A percentile compares a stretch with the other conserved stretches of the same genome.
Conservation (phyloP, 2,797 vertebrate genomes). For the Momotus momota region DNA sequence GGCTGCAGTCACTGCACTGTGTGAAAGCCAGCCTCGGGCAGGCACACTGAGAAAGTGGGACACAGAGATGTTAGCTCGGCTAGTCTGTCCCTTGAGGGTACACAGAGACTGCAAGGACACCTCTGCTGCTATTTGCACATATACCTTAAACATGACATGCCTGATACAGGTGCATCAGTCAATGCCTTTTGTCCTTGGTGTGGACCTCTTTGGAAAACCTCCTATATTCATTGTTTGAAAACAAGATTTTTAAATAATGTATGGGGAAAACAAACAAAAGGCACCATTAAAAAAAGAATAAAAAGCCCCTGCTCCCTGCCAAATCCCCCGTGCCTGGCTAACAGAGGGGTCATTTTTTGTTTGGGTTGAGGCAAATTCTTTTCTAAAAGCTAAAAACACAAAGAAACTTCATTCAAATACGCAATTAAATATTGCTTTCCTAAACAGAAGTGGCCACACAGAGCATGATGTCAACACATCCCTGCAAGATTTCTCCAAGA, state of each 20-base stretch:
- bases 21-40: neutral
- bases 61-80: rapidly evolving
- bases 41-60: neutral
- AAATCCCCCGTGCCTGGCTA: neutral
- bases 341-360: neutral
- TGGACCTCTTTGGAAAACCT: neutral
- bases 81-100: neutral
- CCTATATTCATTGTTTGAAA: neutral
- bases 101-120: neutral
- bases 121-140: neutral
- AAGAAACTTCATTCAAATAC: conserved; percentile 32
- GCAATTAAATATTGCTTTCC: conserved; percentile 68
- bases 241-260: neutral
- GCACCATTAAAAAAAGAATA: neutral
- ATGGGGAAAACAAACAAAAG: neutral
- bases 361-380: neutral
- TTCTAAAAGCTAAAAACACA: neutral
- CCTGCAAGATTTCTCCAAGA: conserved; percentile 70
- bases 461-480: conserved; percentile 63
- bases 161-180: neutral
- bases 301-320: neutral
- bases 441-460: conserved; percentile 50
- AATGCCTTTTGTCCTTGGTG: neutral
- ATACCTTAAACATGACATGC: neutral
- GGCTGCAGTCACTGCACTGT: neutral